A percentile compares a stretch with the other conserved stretches of the same genome.
Conservation (phyloP, 2,113 vertebrate species). For the Colistium nudipinnis region DNA sequence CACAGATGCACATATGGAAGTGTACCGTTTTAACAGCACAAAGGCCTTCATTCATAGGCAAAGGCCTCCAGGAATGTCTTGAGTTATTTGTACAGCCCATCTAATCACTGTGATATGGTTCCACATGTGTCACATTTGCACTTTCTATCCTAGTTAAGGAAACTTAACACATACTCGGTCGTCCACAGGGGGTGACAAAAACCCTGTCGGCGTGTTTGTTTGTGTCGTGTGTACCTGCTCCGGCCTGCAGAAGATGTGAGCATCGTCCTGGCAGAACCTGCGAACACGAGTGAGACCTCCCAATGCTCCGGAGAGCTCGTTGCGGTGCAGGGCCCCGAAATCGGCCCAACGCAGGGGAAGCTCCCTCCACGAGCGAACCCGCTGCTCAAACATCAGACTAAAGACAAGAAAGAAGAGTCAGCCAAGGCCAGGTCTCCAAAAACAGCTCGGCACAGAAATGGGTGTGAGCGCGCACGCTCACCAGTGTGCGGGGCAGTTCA, state of each 20-base stretch:
- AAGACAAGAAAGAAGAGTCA: slow-evolving; percentile 17
- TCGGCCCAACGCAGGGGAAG: slow-evolving; percentile 91
- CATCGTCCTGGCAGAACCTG: slow-evolving; percentile 92
- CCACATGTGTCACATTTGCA: slow-evolving; percentile 34
- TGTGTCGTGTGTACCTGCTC: slow-evolving; percentile 83
- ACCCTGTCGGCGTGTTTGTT: neutral
- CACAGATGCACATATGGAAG: slow-evolving; percentile 48
- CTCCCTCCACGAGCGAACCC: slow-evolving; percentile 91
- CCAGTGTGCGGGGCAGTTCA: slow-evolving; percentile 98
- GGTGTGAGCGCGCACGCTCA: slow-evolving; percentile 60
- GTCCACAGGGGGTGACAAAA: neutral
- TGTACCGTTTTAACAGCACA: slow-evolving; percentile 61
- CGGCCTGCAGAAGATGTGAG: slow-evolving; percentile 91
- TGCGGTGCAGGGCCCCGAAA: slow-evolving; percentile 92
- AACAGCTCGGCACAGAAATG: neutral
- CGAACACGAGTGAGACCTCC: slow-evolving; percentile 88
- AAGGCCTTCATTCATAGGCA: slow-evolving; percentile 62
- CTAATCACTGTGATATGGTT: slow-evolving; percentile 46
- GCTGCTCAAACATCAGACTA: slow-evolving; percentile 93
- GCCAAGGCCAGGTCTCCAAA: neutral
- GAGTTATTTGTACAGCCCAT: slow-evolving; percentile 50
- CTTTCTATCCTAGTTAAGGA: neutral
- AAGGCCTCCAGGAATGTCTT: slow-evolving; percentile 69
- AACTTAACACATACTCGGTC: neutral
- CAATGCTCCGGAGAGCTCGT: slow-evolving; percentile 87